phyloP scores from a whole-genome alignment of 2,888 invertebrate species.

The Eudemis profundana region DNA sequence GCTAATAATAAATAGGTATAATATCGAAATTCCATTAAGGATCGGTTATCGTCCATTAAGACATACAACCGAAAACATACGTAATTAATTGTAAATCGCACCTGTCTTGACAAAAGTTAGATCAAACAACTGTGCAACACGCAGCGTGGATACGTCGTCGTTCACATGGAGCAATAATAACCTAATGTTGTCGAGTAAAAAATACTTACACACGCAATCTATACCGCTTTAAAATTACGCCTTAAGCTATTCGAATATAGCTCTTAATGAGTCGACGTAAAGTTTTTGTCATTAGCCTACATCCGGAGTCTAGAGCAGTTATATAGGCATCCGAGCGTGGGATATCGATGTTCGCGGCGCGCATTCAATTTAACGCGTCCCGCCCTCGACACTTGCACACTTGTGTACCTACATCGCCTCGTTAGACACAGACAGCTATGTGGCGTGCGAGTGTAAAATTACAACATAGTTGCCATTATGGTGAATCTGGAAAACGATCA shows the following conservation, averaged over 20 bases:
- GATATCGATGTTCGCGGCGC: slow-evolving; percentile 48
- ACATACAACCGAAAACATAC: background rate
- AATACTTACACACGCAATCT: slow-evolving; percentile 26
- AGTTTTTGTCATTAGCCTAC: slow-evolving; percentile 1
- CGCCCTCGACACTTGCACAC: slow-evolving; percentile 43
- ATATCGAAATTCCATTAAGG: background rate
- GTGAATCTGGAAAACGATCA: slow-evolving; percentile 14
- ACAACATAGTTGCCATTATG: slow-evolving; percentile 24
- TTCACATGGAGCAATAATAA: slow-evolving; percentile 30
- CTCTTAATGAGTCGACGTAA: slow-evolving; percentile 2
- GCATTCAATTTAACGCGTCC: slow-evolving; percentile 55
- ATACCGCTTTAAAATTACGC: background rate
- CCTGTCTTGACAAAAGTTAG: background rate
- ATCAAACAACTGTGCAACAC: slow-evolving; percentile 8
- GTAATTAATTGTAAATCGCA: background rate
- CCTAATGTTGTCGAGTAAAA: slow-evolving; percentile 18
- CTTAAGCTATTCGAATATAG: background rate
- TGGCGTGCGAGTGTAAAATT: slow-evolving; percentile 37
- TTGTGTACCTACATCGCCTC: slow-evolving; percentile 36
- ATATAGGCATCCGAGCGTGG: slow-evolving; percentile 44
- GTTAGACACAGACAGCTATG: slow-evolving; percentile 42
- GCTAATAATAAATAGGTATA: too few species aligned
- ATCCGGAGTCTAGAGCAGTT: slow-evolving; percentile 21
- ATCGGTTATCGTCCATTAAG: background rate
- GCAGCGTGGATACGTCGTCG: slow-evolving; percentile 3